These are phyloP conservation scores for Brachypodius melanocephalos DNA, from an alignment of 2,113 vertebrate species.

Conservation along the genomic window DNA sequence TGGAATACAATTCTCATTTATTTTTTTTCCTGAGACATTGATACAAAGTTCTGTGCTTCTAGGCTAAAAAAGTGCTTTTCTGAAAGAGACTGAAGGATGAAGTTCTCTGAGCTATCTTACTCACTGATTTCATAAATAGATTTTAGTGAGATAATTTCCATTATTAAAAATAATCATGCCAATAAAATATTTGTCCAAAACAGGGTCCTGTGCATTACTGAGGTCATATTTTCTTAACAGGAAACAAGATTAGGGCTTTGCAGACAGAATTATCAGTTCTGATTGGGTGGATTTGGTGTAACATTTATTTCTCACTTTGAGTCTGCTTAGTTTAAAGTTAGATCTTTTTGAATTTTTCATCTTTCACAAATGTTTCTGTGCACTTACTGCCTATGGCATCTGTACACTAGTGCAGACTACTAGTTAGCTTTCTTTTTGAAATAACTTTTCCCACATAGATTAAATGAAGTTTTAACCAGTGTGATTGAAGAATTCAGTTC, in stretches of 20 bases:
- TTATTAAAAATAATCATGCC: neutral
- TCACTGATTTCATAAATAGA: neutral
- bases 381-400: neutral
- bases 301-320: neutral
- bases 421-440: neutral
- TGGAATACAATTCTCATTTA: neutral
- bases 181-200: neutral
- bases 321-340: neutral
- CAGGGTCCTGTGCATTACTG: neutral
- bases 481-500: neutral
- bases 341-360: neutral
- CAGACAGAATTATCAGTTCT: neutral
- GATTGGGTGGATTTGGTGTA: neutral
- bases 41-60: neutral
- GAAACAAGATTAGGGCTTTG: neutral
- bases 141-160: neutral
- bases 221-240: neutral
- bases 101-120: neutral
- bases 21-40: neutral
- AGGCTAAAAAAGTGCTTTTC: neutral
- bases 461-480: neutral
- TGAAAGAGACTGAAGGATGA: neutral
- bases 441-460: neutral
- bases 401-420: neutral
- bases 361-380: neutral